These are phyloP conservation scores for Eufriesea mexicana DNA, from an alignment of 1,140 invertebrate genomes.

Conservation along the genomic window DNA sequence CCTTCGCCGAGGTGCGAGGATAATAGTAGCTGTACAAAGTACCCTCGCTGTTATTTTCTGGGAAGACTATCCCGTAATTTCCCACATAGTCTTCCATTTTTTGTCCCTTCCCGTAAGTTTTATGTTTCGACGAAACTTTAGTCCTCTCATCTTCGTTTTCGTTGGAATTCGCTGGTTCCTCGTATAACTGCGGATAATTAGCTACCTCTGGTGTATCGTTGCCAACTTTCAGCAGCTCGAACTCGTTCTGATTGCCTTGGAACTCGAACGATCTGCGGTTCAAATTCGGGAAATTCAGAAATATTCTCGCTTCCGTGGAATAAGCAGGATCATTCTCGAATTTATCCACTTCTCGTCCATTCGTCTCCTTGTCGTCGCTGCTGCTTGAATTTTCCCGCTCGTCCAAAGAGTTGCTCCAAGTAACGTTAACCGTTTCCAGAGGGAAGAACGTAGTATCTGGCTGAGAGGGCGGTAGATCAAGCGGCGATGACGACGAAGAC, in stretches of 20 bases:
- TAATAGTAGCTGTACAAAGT: constrained; percentile 49
- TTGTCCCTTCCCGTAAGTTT: constrained; percentile 49
- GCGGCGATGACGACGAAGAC: neutral
- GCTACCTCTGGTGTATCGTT: constrained; percentile 77
- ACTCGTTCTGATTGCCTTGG: constrained; percentile 71
- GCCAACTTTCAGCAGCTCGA: constrained; percentile 78
- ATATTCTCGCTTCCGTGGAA: constrained; percentile 75
- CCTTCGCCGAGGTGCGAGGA: constrained; percentile 23
- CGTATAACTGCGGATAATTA: constrained; percentile 77
- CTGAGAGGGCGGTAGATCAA: neutral
- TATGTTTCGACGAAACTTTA: neutral
- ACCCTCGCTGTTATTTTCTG: constrained; percentile 28
- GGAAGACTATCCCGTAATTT: constrained; percentile 43
- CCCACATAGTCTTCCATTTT: constrained; percentile 58
- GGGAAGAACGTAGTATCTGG: neutral
- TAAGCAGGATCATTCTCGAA: constrained; percentile 72
- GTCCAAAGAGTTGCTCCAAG: neutral
- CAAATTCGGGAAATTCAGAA: constrained; percentile 68
- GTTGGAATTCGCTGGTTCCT: constrained; percentile 36
- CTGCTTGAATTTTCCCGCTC: neutral
- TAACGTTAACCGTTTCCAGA: neutral
- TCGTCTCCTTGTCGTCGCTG: neutral
- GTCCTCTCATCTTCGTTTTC: neutral
- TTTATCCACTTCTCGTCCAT: neutral
- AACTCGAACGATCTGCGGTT: constrained; percentile 73